Conservation (phyloP, 2,797 vertebrate genomes). For the Chelonia mydas region DNA sequence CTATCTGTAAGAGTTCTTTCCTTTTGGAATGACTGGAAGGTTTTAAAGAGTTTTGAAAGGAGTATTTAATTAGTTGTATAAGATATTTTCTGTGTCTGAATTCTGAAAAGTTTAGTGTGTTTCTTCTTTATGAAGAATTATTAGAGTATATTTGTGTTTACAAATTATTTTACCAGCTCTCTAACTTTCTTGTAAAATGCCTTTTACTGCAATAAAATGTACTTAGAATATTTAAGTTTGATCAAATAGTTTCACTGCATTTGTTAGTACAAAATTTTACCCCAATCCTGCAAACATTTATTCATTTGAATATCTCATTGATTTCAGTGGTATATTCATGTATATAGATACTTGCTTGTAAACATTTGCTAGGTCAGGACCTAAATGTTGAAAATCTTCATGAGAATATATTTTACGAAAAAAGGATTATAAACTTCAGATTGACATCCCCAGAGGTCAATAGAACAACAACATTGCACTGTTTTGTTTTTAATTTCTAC, state of each 20-base stretch:
- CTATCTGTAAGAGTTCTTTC: neutral
- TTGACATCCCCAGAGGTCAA: neutral
- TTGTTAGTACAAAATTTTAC: neutral
- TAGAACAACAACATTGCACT: neutral
- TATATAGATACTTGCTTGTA: neutral
- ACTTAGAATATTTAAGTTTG: neutral
- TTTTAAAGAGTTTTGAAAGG: neutral
- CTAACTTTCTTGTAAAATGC: neutral
- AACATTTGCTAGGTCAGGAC: neutral
- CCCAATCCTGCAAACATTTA: neutral
- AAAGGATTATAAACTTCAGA: neutral
- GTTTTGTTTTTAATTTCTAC: conserved; percentile 14
- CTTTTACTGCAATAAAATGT: neutral
- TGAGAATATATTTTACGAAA: neutral
- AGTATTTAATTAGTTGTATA: neutral
- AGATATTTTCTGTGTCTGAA: neutral
- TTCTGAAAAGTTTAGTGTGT: neutral
- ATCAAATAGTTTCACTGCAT: neutral
- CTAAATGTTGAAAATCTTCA: neutral
- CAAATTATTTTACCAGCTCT: neutral
- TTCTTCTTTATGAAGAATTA: neutral
- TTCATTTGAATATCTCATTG: neutral
- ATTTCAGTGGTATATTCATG: neutral
- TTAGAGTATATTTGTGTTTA: neutral
- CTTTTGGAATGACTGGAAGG: neutral